Base-by-base conservation (phyloP, 35 echinoderm and acorn worm species). In the Heliocidaris erythrogramma region DNA sequence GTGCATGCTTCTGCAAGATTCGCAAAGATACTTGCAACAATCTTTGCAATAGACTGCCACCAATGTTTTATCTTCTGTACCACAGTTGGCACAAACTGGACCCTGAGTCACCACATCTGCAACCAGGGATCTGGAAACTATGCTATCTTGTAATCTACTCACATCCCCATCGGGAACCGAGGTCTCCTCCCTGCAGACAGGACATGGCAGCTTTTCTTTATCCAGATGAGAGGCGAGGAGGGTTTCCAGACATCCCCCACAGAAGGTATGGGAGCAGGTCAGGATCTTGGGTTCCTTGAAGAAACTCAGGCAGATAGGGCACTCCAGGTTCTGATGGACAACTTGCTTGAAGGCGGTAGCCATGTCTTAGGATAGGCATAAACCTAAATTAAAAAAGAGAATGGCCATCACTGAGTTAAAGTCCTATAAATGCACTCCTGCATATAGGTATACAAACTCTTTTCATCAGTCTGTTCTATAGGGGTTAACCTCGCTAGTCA, bases 211-310 rank as follows among this genome's bases (percentile, higher is more conserved):
- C 85, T 27, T 27, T 12, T 71, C 24, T 12, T 10, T 24, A 10
- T 71, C 24, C 85, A 8, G 9, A 86, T 18, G 85, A 27, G 2
- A 4, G 11, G 11, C 9, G 0, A 30, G 31, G 85, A 86, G 8
- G 8, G 11, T 27, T 8, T 27, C 24, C 8, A 86, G 2, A 10
- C 85, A 86, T 16, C 2, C 85, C 31, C 9, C 8, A 18, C 85
- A 86, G 85, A 86, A 86, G 24, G 85, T 86, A 32, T 86, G 85
- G 31, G 85, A 30, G 85, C 85, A 86, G 85, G 85, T 32, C 85
- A 86, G 31, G 27, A 30, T 27, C 31, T 86, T 86, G 85, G 85
- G 85, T 2, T 86, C 85, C 27, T 86, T 86, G 85, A 86, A 86
- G 31, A 30, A 86, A 13, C 6, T 86, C 24, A 30, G 31, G 85